Base-by-base conservation (phyloP, 2,113 vertebrate species). In the Rhineura floridana region DNA sequence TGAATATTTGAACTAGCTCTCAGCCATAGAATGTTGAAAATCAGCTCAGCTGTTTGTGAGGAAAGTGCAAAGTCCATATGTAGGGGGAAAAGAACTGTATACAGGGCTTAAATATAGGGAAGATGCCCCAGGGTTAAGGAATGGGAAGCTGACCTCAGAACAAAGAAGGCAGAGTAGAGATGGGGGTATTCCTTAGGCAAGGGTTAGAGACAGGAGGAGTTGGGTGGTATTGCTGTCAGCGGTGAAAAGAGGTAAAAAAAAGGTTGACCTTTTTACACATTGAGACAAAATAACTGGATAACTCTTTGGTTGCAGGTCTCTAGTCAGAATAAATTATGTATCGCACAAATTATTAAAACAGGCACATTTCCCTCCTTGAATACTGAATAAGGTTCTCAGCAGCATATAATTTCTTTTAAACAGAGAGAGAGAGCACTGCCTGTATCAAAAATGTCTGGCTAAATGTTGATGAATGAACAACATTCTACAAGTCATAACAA, bases 341-440 rank as follows among this genome's bases (percentile, higher is more conserved):
- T 83, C 70, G 76, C 55, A 77, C 80, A 80, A 88, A 88, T 88
- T 83, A 88, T 88, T 88, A 83, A 88, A 83, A 88, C 30, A 33
- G 36, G 44, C 81, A 75, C n/a, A 63, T 87, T 67, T 28, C 50
- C 73, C 62, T n/a, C 70, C 39, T 46, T 42, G 55, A 83, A 88
- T 88, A 52, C 44, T 48, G 70, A 83, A 88, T 52, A 76, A 76
- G 44, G 72, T 2, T 83, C 62, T 67, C 62, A 52, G 70, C 62
- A 75, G 44, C 44, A 67, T 76, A 65, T 55, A 52, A 67, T 88
- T 77, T 67, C n/a, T 42, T 88, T 80, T 83, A 52, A n/a, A 70
- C n/a, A 48, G 33, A 75, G 81, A 36, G 80, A 10, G 72, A 10
- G 78, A 59, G 23, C 55, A 65, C 42, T 39, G 19, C 25, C 59